Base-by-base conservation (phyloP, 2,113 vertebrate species). In the Trichechus manatus region DNA sequence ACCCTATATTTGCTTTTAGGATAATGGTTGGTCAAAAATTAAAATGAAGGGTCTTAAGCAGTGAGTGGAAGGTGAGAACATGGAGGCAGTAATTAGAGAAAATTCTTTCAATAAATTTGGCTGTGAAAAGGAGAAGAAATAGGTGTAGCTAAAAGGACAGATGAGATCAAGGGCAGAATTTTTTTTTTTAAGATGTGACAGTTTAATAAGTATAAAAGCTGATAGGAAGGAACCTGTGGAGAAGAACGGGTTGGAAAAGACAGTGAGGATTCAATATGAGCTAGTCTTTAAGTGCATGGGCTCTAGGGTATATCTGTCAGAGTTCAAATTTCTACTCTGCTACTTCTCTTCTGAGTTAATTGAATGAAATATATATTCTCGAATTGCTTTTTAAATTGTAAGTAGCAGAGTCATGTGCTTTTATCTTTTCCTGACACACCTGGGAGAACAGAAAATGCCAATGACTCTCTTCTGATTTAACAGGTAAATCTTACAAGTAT, bases 391-490 rank as follows among this genome's bases (percentile, higher is more conserved):
- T 22, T 25, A 33, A 86, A 83, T 20, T 36, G 25, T n/a, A 53
- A 72, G n/a, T 63, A 61, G 25, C 13, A 42, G 50, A 77, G 10
- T 87, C 72, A 53, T 39, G n/a, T 36, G 7, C 13, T 78, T 68
- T 87, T 59, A 50, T 61, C 74, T 86, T 72, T 64, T 42, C 17
- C 50, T 56, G 56, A 29, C n/a, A 17, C 23, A 77, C 59, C 33
- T 85, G 42, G 70, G 31, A 72, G 42, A n/a, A 94, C 88, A 85
- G 61, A 44, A 85, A 84, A 85, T n/a, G 23, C 22, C 36, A 42
- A 23, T 27, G 23, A 64, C 19, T 13, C 53, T 72, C 27, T 61
- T 95, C 42, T 93, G 53, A 78, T 6, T 81, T 74, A 95, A 82
- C 29, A 33, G 59, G 61, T 36, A 80, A 89, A 66, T 83, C 19